Percentiles rank a stretch among this genome's conserved stretches.
These are phyloP conservation scores for Stigmatopora nigra DNA, from an alignment of 2,113 vertebrate species.

Conservation along the genomic window DNA sequence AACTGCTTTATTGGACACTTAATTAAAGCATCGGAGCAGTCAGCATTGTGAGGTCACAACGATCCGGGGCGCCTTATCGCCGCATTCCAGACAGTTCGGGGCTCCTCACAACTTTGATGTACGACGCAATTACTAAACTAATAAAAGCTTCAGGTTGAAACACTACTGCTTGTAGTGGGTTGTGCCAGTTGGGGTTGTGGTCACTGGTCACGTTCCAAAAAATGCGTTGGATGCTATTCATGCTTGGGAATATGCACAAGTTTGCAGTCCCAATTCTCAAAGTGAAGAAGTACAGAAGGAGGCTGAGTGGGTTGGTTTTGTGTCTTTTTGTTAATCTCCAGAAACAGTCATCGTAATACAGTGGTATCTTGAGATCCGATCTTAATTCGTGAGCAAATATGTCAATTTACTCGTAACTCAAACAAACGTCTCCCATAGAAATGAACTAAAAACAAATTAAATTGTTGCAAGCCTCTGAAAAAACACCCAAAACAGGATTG, in stretches of 20 bases:
- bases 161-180: conserved; percentile 33
- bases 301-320: not conserved
- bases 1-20: conserved; percentile 44
- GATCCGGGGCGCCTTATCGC: conserved; percentile 57
- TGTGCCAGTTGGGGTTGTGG: conserved; percentile 2
- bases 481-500: no score
- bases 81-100: conserved; percentile 50
- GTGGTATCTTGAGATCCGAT: no score
- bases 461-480: no score
- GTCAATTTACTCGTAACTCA: no score
- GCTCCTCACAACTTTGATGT: conserved; percentile 64
- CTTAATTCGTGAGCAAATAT: no score
- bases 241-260: not conserved
- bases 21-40: conserved; percentile 48
- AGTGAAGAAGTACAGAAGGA: not conserved
- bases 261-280: not conserved
- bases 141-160: conserved; percentile 64
- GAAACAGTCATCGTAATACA: no score
- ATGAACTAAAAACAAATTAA: no score
- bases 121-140: conserved; percentile 70
- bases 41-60: conserved; percentile 40
- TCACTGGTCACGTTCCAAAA: not conserved
- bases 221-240: not conserved
- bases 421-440: no score
- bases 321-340: no score